A percentile compares a stretch with the other conserved stretches of the same genome.
Evolutionary conservation across 2,113 vertebrate genomes (phyloP).

Genomic region (Vicugna pacos): DNA sequence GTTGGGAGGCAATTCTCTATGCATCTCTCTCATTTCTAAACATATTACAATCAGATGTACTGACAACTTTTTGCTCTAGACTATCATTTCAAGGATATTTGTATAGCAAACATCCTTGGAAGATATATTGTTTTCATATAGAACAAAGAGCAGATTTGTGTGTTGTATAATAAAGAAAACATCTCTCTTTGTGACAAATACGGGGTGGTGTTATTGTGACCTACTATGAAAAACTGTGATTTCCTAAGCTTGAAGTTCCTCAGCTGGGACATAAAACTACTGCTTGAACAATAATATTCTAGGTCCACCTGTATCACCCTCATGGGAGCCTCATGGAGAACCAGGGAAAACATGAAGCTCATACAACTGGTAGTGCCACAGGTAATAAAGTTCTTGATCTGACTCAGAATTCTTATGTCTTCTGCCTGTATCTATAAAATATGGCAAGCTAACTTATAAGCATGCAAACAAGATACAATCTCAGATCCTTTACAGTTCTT

Average conservation of each 20-base stretch:
- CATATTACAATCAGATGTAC: background rate
- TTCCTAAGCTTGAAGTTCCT: background rate
- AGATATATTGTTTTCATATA: background rate
- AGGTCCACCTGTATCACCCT: background rate
- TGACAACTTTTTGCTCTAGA: background rate
- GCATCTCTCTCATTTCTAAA: background rate
- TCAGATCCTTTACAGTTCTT: background rate
- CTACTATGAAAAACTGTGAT: background rate
- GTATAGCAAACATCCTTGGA: background rate
- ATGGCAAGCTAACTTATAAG: background rate
- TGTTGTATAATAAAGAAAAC: background rate
- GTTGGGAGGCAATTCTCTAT: background rate
- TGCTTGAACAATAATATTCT: background rate
- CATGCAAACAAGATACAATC: background rate
- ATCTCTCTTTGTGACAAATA: background rate
- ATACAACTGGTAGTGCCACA: background rate
- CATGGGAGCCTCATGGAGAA: background rate
- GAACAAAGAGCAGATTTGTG: background rate
- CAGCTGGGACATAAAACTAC: background rate
- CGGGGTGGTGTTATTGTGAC: accelerated
- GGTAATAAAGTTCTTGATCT: background rate
- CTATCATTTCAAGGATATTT: background rate
- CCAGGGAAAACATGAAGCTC: background rate
- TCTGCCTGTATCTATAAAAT: background rate
- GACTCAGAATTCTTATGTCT: background rate